These are phyloP conservation scores for Conus betulinus DNA, from an alignment of 1,140 invertebrate species.

Conservation along the genomic window DNA sequence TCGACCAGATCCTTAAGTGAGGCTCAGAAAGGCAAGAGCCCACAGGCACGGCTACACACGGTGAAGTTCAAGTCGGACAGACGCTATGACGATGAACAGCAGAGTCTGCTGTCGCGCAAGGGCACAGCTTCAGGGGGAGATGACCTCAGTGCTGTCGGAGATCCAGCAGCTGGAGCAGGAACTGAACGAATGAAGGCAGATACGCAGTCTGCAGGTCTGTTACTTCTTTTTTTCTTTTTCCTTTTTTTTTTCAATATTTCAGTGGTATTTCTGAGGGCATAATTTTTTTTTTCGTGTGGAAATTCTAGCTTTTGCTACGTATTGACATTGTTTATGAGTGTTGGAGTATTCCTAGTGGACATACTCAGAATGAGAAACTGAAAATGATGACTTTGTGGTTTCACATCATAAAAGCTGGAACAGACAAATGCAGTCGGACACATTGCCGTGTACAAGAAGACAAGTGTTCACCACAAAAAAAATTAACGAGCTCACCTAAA, in stretches of 20 bases:
- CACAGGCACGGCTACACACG: slow-evolving; percentile 38
- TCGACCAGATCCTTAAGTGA: not conserved
- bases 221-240: not conserved
- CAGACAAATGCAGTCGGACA: too few species aligned
- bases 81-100: slow-evolving; percentile 39
- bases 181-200: slow-evolving; percentile 43
- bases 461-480: too few species aligned
- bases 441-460: too few species aligned
- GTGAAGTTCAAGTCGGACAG: slow-evolving; percentile 46
- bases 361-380: too few species aligned
- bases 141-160: slow-evolving; percentile 42
- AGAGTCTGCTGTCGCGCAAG: slow-evolving; percentile 42
- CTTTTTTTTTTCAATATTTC: not conserved
- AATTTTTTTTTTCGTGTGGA: too few species aligned
- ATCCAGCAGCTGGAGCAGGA: slow-evolving; percentile 53
- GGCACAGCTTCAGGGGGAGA: slow-evolving; percentile 38
- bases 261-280: too few species aligned
- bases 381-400: too few species aligned
- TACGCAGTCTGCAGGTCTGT: slow-evolving; percentile 41
- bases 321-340: too few species aligned
- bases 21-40: slow-evolving; percentile 30
- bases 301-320: too few species aligned
- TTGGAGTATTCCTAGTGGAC: too few species aligned
- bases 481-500: too few species aligned
- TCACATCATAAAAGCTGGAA: too few species aligned